Conservation (phyloP, 2,888 invertebrate species). For the Drosophila rubida region DNA sequence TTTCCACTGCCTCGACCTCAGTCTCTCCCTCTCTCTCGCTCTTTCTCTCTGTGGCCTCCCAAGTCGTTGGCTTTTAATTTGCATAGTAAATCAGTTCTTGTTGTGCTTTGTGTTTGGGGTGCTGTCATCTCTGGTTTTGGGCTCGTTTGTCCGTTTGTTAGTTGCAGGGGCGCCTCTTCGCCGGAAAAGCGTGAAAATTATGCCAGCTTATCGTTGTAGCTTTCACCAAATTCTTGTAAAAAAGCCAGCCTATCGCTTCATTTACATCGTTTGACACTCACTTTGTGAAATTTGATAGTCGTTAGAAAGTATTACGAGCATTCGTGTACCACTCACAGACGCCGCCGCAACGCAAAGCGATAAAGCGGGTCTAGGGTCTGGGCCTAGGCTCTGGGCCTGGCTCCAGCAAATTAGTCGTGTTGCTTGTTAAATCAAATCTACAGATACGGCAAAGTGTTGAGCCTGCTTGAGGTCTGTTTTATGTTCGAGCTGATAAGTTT, state of each 20-base stretch:
- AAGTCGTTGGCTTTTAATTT: conserved; percentile 68
- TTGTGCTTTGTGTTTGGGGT: conserved; percentile 21
- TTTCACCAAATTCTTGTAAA: conserved; percentile 64
- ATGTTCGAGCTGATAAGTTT: background rate
- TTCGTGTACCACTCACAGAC: conserved; percentile 4
- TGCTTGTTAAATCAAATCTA: background rate
- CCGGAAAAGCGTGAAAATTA: conserved; percentile 78
- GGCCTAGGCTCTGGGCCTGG: background rate
- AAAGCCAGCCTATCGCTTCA: conserved; percentile 64
- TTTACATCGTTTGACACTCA: conserved; percentile 74
- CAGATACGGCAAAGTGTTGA: background rate
- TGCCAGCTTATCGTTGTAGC: conserved; percentile 68
- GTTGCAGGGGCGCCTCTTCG: conserved; percentile 36
- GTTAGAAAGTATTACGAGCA: conserved; percentile 61
- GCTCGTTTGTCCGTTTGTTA: conserved; percentile 13
- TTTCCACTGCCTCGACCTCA: conserved; percentile 41
- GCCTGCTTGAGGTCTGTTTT: background rate
- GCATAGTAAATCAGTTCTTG: conserved; percentile 76
- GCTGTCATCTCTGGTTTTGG: conserved; percentile 20
- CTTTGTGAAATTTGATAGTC: conserved; percentile 66
- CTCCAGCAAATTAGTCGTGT: background rate
- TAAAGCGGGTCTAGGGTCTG: too few relatives aligned
- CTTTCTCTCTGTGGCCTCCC: conserved; percentile 15
- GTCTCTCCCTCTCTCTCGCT: conserved; percentile 10
- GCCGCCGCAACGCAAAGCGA: too few relatives aligned